Conservation (phyloP, 2,113 vertebrate genomes). For the Thinocorus orbignyianus region DNA sequence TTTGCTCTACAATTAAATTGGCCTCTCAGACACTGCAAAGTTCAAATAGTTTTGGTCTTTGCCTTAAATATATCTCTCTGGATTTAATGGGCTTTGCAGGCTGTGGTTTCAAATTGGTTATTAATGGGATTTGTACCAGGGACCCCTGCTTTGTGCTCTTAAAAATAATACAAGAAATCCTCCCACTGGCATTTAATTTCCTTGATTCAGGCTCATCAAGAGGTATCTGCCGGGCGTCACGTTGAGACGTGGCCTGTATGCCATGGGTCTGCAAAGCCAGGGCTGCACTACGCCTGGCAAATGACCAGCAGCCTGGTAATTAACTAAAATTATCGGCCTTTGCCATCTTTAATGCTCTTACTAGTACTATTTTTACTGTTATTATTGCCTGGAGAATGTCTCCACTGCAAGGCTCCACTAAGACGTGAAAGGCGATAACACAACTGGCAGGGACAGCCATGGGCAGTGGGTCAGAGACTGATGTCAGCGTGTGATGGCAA, state of each 20-base stretch:
- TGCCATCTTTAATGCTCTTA: neutral
- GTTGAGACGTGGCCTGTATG: rapidly evolving
- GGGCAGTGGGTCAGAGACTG: neutral
- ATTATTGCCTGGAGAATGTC: neutral
- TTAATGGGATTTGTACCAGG: conserved; percentile 28
- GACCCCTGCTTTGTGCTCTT: neutral
- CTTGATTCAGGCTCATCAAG: neutral
- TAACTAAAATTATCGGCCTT: neutral
- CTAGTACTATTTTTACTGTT: neutral
- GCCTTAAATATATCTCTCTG: conserved; percentile 10
- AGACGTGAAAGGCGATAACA: neutral
- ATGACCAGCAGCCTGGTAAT: neutral
- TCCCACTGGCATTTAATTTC: neutral
- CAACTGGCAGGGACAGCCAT: neutral
- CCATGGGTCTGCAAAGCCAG: neutral
- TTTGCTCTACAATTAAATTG: conserved; percentile 13
- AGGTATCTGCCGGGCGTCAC: neutral
- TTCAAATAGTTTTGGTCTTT: conserved; percentile 4
- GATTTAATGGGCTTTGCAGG: conserved; percentile 34
- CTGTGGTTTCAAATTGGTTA: neutral
- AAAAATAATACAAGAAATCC: neutral
- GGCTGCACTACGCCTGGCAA: neutral
- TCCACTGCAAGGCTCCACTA: neutral
- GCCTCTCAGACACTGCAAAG: neutral
- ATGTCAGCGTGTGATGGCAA: rapidly evolving